phyloP scores from a whole-genome alignment of 2,888 invertebrate species.

The Panopea generosa region DNA sequence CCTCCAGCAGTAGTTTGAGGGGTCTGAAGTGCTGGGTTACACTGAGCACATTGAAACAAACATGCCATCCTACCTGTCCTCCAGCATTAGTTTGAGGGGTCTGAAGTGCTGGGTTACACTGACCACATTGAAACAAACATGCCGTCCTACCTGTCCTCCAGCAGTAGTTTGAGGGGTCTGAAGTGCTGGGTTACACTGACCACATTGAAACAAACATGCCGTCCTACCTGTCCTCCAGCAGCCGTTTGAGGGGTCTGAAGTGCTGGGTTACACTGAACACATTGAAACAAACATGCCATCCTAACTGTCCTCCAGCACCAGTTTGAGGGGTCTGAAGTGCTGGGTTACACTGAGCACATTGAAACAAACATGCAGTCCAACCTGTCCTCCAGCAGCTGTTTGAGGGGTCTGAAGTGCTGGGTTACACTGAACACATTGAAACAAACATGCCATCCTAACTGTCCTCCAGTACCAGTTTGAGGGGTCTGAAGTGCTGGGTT shows the following conservation, averaged over 20 bases:
- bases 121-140: no score
- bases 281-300: no score
- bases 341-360: conserved; percentile 81
- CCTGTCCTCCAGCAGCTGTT: conserved; percentile 88
- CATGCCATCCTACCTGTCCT: no score
- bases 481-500: conserved; percentile 82
- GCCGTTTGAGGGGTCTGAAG: no score
- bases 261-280: no score
- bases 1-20: no score
- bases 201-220: conserved; percentile 36
- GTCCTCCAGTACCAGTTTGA: conserved; percentile 88
- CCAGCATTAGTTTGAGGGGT: no score
- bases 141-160: conserved; percentile 87
- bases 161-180: conserved; percentile 87
- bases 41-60: no score
- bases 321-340: conserved; percentile 65
- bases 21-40: no score
- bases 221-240: no score
- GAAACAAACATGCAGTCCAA: no score
- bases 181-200: conserved; percentile 84
- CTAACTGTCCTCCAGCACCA: background rate
- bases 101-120: no score
- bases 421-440: conserved; percentile 81
- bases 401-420: conserved; percentile 85
- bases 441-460: conserved; percentile 16